Evolutionary conservation across 23 tunicate genomes (phyloP).

Genomic region (Botrylloides violaceus): DNA sequence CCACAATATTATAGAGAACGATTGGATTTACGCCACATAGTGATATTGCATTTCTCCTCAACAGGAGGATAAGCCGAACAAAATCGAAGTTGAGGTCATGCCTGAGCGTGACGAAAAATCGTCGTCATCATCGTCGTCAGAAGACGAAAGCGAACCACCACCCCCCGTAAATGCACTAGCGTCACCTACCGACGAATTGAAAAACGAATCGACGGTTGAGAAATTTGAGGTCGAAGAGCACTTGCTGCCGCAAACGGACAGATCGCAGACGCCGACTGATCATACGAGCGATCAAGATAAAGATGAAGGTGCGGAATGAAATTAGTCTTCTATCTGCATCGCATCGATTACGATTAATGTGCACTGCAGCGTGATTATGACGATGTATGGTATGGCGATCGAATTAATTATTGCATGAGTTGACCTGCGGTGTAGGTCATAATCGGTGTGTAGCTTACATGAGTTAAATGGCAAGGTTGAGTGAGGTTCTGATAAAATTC

Average conservation of each 20-base stretch:
- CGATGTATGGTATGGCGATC: background rate
- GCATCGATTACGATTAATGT: background rate
- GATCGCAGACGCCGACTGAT: background rate
- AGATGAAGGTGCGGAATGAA: slow-evolving; percentile 24
- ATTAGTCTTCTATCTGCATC: background rate
- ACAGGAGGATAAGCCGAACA: background rate
- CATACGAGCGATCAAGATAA: background rate
- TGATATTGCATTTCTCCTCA: no score
- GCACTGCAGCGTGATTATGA: background rate
- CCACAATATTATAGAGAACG: no score
- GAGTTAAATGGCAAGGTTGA: no score
- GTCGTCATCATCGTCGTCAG: background rate
- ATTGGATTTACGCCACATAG: no score
- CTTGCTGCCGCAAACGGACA: background rate
- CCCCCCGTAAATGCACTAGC: no score
- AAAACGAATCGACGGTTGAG: background rate
- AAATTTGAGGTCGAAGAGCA: background rate
- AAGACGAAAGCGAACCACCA: background rate
- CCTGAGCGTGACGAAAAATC: background rate
- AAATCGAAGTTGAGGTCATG: background rate
- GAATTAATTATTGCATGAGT: background rate
- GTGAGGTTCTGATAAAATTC: no score
- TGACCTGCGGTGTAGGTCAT: no score
- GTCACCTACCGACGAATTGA: background rate
- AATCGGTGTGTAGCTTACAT: no score